Percentiles rank a stretch among this genome's conserved stretches.
Conservation (phyloP, 2,113 vertebrate species). For the Alethe castanea region DNA sequence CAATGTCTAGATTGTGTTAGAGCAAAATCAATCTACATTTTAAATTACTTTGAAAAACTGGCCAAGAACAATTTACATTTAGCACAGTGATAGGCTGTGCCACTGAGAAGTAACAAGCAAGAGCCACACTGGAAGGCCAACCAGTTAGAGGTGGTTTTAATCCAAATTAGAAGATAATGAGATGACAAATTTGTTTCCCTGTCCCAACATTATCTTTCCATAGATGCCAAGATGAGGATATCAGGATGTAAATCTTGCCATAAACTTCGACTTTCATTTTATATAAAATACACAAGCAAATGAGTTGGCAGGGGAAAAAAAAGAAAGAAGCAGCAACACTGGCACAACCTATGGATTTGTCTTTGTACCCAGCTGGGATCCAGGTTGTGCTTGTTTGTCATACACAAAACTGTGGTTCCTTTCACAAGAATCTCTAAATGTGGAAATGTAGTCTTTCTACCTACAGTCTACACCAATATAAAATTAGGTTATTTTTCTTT, state of each 20-base stretch:
- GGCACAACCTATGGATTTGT: background rate
- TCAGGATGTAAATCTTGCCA: background rate
- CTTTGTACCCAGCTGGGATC: background rate
- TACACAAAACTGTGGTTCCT: background rate
- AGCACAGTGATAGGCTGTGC: background rate
- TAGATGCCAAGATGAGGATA: background rate
- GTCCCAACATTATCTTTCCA: background rate
- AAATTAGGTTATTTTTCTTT: background rate
- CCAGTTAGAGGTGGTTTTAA: background rate
- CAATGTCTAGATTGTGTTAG: background rate
- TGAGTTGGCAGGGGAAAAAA: background rate
- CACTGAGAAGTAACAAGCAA: background rate
- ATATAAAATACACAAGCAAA: background rate
- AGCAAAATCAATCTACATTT: conserved; percentile 15
- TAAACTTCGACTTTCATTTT: background rate
- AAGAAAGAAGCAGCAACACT: background rate
- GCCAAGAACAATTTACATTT: conserved; percentile 34
- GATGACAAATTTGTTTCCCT: background rate
- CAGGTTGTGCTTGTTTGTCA: background rate
- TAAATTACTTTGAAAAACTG: conserved; percentile 35
- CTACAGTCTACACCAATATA: background rate
- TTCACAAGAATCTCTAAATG: background rate
- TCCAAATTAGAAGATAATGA: background rate
- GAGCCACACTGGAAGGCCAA: background rate
- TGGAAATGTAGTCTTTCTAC: background rate